Percentiles rank a stretch among this genome's conserved stretches.
Evolutionary conservation across 2,113 vertebrate species (phyloP).

Genomic region (Engystomops pustulosus): DNA sequence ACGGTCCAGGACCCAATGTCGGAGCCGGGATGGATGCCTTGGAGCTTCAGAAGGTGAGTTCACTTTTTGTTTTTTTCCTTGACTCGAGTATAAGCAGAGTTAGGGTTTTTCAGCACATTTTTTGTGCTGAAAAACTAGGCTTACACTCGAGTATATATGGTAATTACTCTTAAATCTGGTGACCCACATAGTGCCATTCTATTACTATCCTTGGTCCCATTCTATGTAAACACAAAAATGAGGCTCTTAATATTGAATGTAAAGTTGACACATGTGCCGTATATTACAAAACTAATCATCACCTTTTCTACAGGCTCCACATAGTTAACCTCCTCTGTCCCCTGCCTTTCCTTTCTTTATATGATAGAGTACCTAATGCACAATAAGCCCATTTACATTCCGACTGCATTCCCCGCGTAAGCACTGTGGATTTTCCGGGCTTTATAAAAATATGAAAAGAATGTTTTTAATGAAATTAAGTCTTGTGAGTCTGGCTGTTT

Average conservation of each 20-base stretch:
- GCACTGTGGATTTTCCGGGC: conserved; percentile 75
- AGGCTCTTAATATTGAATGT: neutral
- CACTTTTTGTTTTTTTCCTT: no score
- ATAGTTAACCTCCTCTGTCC: conserved; percentile 42
- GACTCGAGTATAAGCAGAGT: no score
- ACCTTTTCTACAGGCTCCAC: conserved; percentile 30
- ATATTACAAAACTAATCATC: neutral
- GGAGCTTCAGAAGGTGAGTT: no score
- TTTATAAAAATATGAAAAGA: conserved; percentile 78
- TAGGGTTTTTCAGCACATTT: no score
- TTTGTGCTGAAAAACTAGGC: no score
- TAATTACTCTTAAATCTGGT: neutral
- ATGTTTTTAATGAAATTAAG: conserved; percentile 79
- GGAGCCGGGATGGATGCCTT: no score
- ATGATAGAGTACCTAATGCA: conserved; percentile 43
- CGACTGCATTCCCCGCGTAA: conserved; percentile 70
- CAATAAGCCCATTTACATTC: conserved; percentile 60
- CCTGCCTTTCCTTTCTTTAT: conserved; percentile 21
- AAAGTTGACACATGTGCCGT: neutral
- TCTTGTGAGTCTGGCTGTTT: conserved; percentile 69
- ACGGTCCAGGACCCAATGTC: no score
- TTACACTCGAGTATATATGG: no score
- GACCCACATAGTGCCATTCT: neutral
- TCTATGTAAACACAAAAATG: no score
- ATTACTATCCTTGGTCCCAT: neutral